Evolutionary conservation across 2,113 vertebrate genomes (phyloP).

Genomic region (Urocitellus parryii): DNA sequence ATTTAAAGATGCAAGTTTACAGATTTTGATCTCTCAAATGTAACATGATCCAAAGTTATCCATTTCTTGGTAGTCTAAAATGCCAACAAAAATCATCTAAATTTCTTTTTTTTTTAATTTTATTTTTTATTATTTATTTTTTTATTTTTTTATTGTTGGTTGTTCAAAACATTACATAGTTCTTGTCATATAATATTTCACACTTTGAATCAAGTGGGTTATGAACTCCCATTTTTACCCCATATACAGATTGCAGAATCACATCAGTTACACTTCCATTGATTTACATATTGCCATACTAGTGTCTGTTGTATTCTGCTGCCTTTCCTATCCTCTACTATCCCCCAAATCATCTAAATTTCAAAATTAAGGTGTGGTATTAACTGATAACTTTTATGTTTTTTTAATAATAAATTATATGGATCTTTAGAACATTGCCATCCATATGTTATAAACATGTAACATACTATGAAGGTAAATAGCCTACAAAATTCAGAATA

Average conservation of each 20-base stretch:
- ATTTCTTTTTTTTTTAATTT: too few species aligned
- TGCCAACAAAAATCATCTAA: background rate
- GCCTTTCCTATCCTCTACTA: too few species aligned
- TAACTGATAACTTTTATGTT: background rate
- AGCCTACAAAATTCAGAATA: conserved; percentile 47
- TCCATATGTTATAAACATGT: background rate
- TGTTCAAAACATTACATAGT: too few species aligned
- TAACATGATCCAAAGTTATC: background rate
- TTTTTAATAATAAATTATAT: conserved; percentile 48
- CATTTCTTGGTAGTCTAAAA: background rate
- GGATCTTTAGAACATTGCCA: background rate
- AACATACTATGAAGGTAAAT: background rate
- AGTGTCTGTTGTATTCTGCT: too few species aligned
- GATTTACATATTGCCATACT: too few species aligned
- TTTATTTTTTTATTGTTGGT: too few species aligned
- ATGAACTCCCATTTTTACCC: too few species aligned
- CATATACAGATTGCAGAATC: too few species aligned
- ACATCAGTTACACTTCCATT: too few species aligned
- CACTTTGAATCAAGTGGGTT: too few species aligned
- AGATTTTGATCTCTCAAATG: conserved; percentile 9
- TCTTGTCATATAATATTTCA: too few species aligned
- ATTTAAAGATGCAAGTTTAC: conserved; percentile 4
- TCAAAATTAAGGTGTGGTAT: conserved; percentile 38
- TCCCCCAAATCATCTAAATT: background rate
- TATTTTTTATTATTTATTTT: too few species aligned